phyloP scores from a whole-genome alignment of 2,113 vertebrate genomes.

The Paralichthys olivaceus region DNA sequence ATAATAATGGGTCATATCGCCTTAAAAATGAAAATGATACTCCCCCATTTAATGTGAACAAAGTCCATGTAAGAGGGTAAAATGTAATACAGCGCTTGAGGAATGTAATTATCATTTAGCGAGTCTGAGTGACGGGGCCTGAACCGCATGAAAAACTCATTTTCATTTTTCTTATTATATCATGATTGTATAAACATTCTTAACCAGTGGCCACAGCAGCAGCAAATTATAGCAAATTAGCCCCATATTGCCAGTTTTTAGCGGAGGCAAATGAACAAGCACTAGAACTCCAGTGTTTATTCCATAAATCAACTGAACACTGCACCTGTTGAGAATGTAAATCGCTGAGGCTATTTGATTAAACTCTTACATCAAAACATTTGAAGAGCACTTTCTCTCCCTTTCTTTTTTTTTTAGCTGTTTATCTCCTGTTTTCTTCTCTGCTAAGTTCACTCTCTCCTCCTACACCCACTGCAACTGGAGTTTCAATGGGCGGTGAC shows the following conservation, averaged over 20 bases:
- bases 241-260: slow-evolving; percentile 67
- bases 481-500: slow-evolving; percentile 54
- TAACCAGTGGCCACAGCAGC: slow-evolving; percentile 68
- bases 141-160: slow-evolving; percentile 65
- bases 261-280: slow-evolving; percentile 58
- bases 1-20: slow-evolving; percentile 38
- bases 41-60: slow-evolving; percentile 43
- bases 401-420: slow-evolving; percentile 18
- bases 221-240: slow-evolving; percentile 74
- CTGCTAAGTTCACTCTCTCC: slow-evolving; percentile 44
- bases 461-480: slow-evolving; percentile 38
- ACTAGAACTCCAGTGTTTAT: slow-evolving; percentile 44
- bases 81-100: slow-evolving; percentile 60
- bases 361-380: slow-evolving; percentile 67
- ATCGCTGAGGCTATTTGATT: slow-evolving; percentile 55
- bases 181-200: slow-evolving; percentile 71
- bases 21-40: slow-evolving; percentile 53
- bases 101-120: slow-evolving; percentile 73
- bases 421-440: slow-evolving; percentile 43
- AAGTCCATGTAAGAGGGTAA: slow-evolving; percentile 50
- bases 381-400: slow-evolving; percentile 24
- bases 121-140: slow-evolving; percentile 58
- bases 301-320: slow-evolving; percentile 63
- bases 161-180: slow-evolving; percentile 72
- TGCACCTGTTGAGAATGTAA: slow-evolving; percentile 73